These are phyloP conservation scores for Ichneumon xanthorius DNA, from an alignment of 2,888 invertebrate genomes.

Conservation along the genomic window DNA sequence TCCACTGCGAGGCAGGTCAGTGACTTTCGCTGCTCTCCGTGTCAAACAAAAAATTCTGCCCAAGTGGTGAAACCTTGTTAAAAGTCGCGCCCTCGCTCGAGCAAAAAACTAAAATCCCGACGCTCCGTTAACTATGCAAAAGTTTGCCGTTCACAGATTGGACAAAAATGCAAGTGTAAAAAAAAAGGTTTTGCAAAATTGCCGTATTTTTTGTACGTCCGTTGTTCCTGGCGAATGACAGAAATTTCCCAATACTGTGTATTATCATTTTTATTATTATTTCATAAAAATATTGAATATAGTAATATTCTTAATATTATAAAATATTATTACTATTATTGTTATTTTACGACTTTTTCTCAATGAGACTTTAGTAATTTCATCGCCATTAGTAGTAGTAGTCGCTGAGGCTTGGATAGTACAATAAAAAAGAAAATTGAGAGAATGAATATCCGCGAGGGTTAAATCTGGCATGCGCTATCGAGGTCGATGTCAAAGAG, in stretches of 20 bases:
- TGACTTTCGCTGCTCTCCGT: not conserved
- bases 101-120: not conserved
- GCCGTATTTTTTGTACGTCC: too few relatives aligned
- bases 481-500: slow-evolving; percentile 46
- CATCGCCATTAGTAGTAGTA: not conserved
- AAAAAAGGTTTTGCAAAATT: too few relatives aligned
- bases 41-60: not conserved
- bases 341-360: not conserved
- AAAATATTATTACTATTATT: too few relatives aligned
- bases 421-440: not conserved
- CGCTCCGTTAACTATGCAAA: not conserved
- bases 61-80: not conserved
- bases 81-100: not conserved
- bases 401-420: not conserved
- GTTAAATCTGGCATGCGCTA: slow-evolving; percentile 17
- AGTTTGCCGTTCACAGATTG: not conserved
- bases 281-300: too few relatives aligned
- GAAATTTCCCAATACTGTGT: too few relatives aligned
- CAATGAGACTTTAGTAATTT: not conserved
- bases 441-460: not conserved
- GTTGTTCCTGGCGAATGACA: too few relatives aligned
- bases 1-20: slow-evolving; percentile 4
- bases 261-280: too few relatives aligned
- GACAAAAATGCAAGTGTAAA: too few relatives aligned
- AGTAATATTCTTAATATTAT: too few relatives aligned